Base-by-base conservation (phyloP, 2,888 invertebrate species). In the Notodonta ziczac region DNA sequence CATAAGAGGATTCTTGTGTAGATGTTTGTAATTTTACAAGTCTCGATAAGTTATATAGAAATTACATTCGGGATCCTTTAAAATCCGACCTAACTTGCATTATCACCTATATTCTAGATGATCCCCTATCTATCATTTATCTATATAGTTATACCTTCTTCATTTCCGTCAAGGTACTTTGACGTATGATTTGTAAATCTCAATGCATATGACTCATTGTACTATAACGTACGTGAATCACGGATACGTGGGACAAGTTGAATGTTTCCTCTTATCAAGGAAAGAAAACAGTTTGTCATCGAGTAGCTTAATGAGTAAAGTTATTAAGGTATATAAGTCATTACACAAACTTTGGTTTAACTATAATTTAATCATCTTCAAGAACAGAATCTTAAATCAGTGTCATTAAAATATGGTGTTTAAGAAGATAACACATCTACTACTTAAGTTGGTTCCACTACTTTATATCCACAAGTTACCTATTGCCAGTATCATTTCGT, bases 211-310 rank as follows among this genome's bases (percentile, higher is more conserved):
- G 54, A 54, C 39, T 54, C 54, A 39, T 24, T 24, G 24, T 35
- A 53, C 39, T 39, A 32, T 32, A 54, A n/a, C 1, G 39, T 39
- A 3, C 1, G 13, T 54, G 54, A 54, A 39, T 54, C 54, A 54
- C 14, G 4, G 39, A 39, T 39, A 10, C 35, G 32, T 52, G 39
- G 39, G 54, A 54, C n/a, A 54, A 52, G 32, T 52, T 52, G 54
- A 54, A 6, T 54, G 54, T 39, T 54, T 54, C 13, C 54, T n/a
- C 24, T 39, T 39, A 54, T 35, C 54, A 54, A 54, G 32, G 10
- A 2, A n/a, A 50, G 9, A 8, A 53, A 35, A 53, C 24, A 9
- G 8, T 53, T 53, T 35, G 13, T 53, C 35, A n/a, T 53, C 35
- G 24, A 9, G 42, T 42, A 42, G 24, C 24, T 24, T 24, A 24